Percentiles rank a stretch among this genome's conserved stretches.
Evolutionary conservation across 2,113 vertebrate species (phyloP).

Genomic region (Sinocyclocheilus grahami): DNA sequence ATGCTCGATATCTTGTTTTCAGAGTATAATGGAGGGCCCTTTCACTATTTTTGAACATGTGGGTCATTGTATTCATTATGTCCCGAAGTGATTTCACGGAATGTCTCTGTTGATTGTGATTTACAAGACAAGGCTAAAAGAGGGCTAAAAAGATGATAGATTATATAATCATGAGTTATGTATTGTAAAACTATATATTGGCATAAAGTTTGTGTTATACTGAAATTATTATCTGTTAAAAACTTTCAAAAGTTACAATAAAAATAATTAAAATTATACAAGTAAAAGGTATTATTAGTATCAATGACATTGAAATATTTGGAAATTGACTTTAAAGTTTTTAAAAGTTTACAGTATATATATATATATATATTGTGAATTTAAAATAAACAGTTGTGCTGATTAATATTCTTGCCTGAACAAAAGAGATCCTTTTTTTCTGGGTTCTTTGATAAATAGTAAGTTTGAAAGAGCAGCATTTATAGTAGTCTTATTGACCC

Average conservation of each 20-base stretch:
- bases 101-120: neutral
- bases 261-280: no score
- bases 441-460: no score
- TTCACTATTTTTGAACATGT: neutral
- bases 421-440: no score
- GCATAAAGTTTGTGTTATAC: neutral
- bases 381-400: no score
- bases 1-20: constrained; percentile 10
- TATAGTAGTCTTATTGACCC: no score
- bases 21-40: neutral
- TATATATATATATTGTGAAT: no score
- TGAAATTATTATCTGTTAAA: neutral
- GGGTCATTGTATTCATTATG: neutral
- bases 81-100: neutral
- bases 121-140: neutral
- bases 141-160: neutral
- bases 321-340: no score
- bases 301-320: no score
- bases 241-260: neutral
- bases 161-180: neutral
- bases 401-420: no score
- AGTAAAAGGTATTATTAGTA: no score
- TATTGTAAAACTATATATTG: neutral
- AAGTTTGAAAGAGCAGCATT: no score
- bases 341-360: no score